Conservation (phyloP, 2,888 invertebrate species). For the Troides oblongomaculatus region DNA sequence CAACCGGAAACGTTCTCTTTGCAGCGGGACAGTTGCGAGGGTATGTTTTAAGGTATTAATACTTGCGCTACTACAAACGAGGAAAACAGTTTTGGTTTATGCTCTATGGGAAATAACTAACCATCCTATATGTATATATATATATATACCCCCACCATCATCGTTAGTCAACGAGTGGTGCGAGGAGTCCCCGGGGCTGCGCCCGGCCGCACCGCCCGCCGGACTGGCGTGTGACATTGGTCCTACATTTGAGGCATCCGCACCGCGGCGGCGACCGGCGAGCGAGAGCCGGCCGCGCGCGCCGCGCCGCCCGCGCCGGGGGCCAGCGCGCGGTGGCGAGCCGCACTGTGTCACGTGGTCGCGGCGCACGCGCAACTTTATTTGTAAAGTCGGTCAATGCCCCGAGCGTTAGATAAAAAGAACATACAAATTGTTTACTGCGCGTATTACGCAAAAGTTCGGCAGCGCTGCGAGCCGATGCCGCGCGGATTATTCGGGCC, state of each 20-base stretch:
- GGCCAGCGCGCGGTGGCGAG: constrained; percentile 46
- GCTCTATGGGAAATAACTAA: no score
- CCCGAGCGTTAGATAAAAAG: constrained; percentile 77
- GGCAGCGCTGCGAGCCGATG: constrained; percentile 39
- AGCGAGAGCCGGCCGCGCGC: constrained; percentile 32
- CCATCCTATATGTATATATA: no score
- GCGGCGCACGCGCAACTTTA: constrained; percentile 69
- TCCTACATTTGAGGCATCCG: constrained; percentile 61
- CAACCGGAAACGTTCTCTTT: no score
- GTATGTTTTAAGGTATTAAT: no score
- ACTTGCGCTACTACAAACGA: no score
- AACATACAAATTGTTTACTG: constrained; percentile 74
- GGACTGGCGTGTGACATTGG: constrained; percentile 64
- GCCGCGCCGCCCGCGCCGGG: constrained; percentile 31
- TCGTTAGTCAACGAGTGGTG: no score
- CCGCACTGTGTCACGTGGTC: constrained; percentile 75
- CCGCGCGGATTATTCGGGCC: constrained; percentile 24
- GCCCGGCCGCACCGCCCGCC: no score
- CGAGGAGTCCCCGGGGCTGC: no score
- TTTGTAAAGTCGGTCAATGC: constrained; percentile 79
- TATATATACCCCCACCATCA: no score
- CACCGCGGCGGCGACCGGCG: constrained; percentile 46
- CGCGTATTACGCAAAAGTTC: constrained; percentile 66
- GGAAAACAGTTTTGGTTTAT: no score
- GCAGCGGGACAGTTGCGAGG: no score